These are phyloP conservation scores for Phaenicophaeus curvirostris DNA, from an alignment of 2,797 vertebrate genomes.

Conservation along the genomic window DNA sequence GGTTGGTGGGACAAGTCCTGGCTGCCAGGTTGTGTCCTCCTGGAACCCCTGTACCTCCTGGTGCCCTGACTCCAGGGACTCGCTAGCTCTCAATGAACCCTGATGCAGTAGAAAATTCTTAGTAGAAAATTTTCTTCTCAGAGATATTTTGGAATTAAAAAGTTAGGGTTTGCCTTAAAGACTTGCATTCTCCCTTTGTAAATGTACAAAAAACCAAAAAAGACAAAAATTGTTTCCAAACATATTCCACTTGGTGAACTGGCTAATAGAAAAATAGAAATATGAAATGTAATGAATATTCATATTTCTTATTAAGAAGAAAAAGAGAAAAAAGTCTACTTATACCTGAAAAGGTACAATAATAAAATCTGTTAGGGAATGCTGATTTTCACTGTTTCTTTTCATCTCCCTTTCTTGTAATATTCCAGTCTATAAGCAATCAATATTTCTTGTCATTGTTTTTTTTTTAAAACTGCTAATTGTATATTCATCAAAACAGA, in stretches of 20 bases:
- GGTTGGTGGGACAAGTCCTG: not conserved
- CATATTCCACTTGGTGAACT: not conserved
- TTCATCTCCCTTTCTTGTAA: not conserved
- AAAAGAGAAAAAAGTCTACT: not conserved
- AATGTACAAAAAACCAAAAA: not conserved
- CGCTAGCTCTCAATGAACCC: fast-evolving
- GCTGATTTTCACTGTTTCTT: not conserved
- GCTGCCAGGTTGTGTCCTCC: not conserved
- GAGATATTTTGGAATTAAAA: not conserved
- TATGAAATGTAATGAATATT: not conserved
- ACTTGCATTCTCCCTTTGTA: not conserved
- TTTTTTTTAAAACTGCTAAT: not conserved
- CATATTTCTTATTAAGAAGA: not conserved
- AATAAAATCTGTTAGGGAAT: not conserved
- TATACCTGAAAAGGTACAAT: not conserved
- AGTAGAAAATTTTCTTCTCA: fast-evolving
- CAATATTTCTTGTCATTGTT: not conserved
- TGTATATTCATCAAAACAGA: not conserved
- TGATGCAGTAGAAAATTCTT: not conserved
- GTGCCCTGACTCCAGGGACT: not conserved
- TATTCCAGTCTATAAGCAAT: not conserved
- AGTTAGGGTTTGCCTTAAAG: not conserved
- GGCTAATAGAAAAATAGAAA: not conserved
- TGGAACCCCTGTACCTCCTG: not conserved
- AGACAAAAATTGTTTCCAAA: not conserved